Conservation (phyloP, 2,113 vertebrate species). For the Macquaria ambigua region DNA sequence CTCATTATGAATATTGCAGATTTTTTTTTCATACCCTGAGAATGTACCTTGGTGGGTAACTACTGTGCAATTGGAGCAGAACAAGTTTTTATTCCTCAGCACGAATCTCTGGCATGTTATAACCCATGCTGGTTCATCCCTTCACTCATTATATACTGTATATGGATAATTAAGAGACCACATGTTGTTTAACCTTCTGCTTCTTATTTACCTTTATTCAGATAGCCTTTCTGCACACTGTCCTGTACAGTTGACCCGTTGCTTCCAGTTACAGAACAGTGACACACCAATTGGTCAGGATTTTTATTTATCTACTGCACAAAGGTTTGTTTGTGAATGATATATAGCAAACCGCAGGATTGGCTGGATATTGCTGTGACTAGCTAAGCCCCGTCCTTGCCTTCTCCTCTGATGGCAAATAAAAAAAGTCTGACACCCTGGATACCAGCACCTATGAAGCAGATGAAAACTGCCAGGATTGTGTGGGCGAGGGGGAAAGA, state of each 20-base stretch:
- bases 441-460: slow-evolving; percentile 72
- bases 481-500: slow-evolving; percentile 64
- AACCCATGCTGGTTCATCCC: not conserved
- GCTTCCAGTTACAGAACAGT: slow-evolving; percentile 11
- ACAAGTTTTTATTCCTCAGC: slow-evolving; percentile 1
- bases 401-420: slow-evolving; percentile 75
- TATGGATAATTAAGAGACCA: not conserved
- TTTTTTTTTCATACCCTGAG: not conserved
- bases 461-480: slow-evolving; percentile 74
- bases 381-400: slow-evolving; percentile 65
- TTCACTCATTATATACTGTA: not conserved
- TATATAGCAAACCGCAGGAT: slow-evolving; percentile 34
- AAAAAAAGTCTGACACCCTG: slow-evolving; percentile 71
- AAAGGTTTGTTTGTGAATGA: slow-evolving; percentile 65
- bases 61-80: not conserved
- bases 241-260: slow-evolving; percentile 21
- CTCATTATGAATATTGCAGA: slow-evolving; percentile 18
- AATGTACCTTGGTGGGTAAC: not conserved
- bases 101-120: not conserved
- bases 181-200: not conserved
- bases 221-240: not conserved
- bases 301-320: slow-evolving; percentile 44
- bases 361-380: slow-evolving; percentile 56
- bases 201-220: not conserved
- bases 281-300: slow-evolving; percentile 1